phyloP scores from a whole-genome alignment of 1,140 invertebrate genomes.

The Bicyclus anynana region DNA sequence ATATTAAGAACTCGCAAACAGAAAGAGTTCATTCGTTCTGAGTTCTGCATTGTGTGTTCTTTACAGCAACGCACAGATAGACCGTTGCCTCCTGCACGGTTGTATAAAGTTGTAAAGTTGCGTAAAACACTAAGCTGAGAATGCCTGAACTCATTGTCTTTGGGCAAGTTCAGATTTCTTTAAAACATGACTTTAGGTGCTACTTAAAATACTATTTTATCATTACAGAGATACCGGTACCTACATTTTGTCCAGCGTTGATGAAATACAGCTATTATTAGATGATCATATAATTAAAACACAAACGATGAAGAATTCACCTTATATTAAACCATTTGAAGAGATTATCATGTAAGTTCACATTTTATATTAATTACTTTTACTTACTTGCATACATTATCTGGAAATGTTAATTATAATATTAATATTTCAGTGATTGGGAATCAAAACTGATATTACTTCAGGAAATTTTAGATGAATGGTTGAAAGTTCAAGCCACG shows the following conservation, averaged over 20 bases:
- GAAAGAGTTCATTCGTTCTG: no score
- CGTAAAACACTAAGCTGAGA: no score
- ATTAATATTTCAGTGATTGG: slow-evolving; percentile 80
- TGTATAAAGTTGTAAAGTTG: no score
- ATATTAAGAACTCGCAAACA: no score
- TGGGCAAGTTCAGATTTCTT: no score
- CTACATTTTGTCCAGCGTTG: slow-evolving; percentile 92
- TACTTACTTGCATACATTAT: not conserved
- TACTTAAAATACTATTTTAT: slow-evolving; percentile 9
- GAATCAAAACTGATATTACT: slow-evolving; percentile 86
- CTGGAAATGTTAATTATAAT: not conserved
- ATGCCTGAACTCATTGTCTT: no score
- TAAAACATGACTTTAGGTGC: not conserved
- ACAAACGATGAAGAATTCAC: slow-evolving; percentile 98
- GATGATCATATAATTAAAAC: slow-evolving; percentile 98
- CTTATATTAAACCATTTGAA: slow-evolving; percentile 97
- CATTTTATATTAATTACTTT: not conserved
- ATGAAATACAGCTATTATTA: slow-evolving; percentile 96
- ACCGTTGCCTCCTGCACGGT: no score
- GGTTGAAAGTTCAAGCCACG: slow-evolving; percentile 96
- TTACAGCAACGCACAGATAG: no score
- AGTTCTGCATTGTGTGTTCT: no score
- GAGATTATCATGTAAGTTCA: slow-evolving; percentile 83
- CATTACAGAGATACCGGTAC: slow-evolving; percentile 91
- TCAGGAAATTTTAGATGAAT: slow-evolving; percentile 96